Conservation (phyloP, 30 jellyfish, hydroid and myxozoan species). For the Hydra vulgaris region DNA sequence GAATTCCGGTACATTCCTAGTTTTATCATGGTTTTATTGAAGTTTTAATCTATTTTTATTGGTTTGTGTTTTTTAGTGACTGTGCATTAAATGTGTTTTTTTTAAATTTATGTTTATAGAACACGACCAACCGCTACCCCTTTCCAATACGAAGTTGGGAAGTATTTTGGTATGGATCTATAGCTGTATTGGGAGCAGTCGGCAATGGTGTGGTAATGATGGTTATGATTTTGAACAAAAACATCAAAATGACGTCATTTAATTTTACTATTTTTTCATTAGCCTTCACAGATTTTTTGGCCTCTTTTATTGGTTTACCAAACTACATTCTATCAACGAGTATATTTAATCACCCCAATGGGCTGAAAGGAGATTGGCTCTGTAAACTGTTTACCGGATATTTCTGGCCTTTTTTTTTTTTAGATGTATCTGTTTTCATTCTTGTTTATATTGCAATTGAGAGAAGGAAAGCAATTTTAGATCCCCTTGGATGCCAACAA, state of each 20-base stretch:
- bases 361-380: conserved; percentile 28
- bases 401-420: conserved; percentile 53
- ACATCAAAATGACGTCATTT: conserved; percentile 39
- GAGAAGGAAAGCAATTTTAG: conserved; percentile 43
- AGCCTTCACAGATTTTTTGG: conserved; percentile 42
- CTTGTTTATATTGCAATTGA: conserved; percentile 67
- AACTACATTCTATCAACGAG: conserved; percentile 43
- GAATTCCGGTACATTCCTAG: no score
- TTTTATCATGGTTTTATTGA: no score
- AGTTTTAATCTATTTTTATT: no score
- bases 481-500: conserved; percentile 33
- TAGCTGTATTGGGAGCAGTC: conserved; percentile 34
- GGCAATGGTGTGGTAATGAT: conserved; percentile 49
- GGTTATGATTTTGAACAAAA: conserved; percentile 33
- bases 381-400: conserved; percentile 60
- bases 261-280: conserved; percentile 46
- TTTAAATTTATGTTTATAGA: no score
- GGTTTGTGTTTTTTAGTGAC: no score
- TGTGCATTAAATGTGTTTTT: no score
- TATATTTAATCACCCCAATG: conserved; percentile 43
- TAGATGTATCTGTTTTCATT: conserved; percentile 46
- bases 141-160: conserved; percentile 41
- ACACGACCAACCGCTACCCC: not conserved
- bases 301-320: conserved; percentile 44
- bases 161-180: conserved; percentile 40